phyloP scores from a whole-genome alignment of 1,140 invertebrate species.

The Schlechtendalia chinensis region DNA sequence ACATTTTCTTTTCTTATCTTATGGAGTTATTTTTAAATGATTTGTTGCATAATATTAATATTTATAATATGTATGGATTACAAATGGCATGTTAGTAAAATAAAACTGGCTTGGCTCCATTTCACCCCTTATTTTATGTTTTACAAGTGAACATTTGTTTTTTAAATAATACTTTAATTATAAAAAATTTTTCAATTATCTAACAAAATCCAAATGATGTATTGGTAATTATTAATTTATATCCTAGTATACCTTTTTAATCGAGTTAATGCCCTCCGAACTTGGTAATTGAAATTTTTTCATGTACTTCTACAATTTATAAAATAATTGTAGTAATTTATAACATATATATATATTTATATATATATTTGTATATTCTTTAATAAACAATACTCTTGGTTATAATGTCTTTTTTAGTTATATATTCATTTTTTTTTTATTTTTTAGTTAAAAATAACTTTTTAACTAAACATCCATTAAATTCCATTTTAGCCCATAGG shows the following conservation, averaged over 20 bases:
- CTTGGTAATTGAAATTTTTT: slow-evolving; percentile 1
- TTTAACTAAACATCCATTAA: too few relatives aligned
- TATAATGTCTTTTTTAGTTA: too few relatives aligned
- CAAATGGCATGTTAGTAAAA: background rate
- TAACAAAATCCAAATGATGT: background rate
- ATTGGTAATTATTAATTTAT: background rate
- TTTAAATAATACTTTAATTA: background rate
- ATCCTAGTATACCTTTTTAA: background rate
- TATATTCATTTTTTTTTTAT: too few relatives aligned
- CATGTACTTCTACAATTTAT: slow-evolving; percentile 28
- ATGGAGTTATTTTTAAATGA: background rate
- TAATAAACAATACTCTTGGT: too few relatives aligned
- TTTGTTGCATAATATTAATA: background rate
- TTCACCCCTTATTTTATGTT: slow-evolving; percentile 12
- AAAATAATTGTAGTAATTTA: slow-evolving; percentile 26
- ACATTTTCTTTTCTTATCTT: background rate
- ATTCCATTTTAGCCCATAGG: too few relatives aligned
- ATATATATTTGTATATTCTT: too few relatives aligned
- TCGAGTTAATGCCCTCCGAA: slow-evolving; percentile 13
- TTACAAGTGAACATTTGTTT: background rate
- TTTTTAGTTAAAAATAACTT: too few relatives aligned
- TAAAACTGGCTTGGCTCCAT: background rate
- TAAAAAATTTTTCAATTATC: slow-evolving; percentile 3
- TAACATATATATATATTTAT: background rate
- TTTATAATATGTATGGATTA: background rate